Percentiles rank a stretch among this genome's conserved stretches.
Conservation (phyloP, 37 sponge, comb jelly and placozoan species). For the Corticium candelabrum region DNA sequence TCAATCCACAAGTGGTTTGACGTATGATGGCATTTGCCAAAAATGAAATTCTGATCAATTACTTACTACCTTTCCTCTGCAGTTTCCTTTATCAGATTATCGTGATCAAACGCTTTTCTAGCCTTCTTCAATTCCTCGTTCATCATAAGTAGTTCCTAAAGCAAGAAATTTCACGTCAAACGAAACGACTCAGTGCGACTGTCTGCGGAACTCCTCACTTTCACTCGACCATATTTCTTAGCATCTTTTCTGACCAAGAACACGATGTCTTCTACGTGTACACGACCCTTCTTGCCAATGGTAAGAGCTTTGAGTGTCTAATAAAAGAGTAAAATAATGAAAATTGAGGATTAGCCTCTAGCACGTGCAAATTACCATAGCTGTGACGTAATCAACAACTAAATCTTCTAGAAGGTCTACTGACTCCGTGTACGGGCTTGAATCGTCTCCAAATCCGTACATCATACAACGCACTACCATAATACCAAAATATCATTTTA, state of each 20-base stretch:
- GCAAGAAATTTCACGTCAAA: no score
- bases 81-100: no score
- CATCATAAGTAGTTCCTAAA: conserved; percentile 76
- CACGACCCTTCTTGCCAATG: conserved; percentile 81
- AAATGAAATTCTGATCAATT: no score
- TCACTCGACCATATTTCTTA: conserved; percentile 83
- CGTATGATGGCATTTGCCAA: no score
- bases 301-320: conserved; percentile 74
- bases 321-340: background rate
- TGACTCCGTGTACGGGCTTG: conserved; percentile 79
- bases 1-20: no score
- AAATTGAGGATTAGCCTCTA: background rate
- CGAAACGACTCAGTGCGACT: no score
- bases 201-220: no score
- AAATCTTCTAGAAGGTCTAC: conserved; percentile 88
- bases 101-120: conserved; percentile 58
- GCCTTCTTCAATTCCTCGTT: conserved; percentile 94
- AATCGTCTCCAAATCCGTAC: conserved; percentile 98
- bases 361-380: conserved; percentile 20
- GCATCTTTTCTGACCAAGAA: conserved; percentile 83
- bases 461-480: conserved; percentile 69
- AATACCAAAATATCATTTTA: background rate
- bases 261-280: conserved; percentile 87
- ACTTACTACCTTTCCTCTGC: no score
- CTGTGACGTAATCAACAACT: conserved; percentile 68